Base-by-base conservation (phyloP, 2,113 vertebrate genomes). In the Psittacula cyanocephala region DNA sequence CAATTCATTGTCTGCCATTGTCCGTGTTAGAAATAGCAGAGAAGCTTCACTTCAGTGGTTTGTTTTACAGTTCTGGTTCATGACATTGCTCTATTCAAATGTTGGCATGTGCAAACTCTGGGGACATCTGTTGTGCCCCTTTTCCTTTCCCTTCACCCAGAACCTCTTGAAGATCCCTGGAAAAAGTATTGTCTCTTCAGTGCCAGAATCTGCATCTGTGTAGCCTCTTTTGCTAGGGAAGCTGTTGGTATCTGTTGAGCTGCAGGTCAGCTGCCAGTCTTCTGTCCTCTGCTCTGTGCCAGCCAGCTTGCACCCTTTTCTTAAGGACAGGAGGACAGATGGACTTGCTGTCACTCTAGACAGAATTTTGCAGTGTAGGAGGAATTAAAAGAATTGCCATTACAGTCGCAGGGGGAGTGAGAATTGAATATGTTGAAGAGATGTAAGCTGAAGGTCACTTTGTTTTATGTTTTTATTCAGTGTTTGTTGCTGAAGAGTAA, bases 261-360 rank as follows among this genome's bases (percentile, higher is more conserved):
- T 15, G 19, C 47, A 37, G 88, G 62, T 93, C 94, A 92, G 69
- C 89, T 94, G 91, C 65, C 49, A 68, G 39, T 47, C 65, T 91
- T 39, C 72, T 93, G 71, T 53, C 67, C 88, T 80, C 75, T 90
- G 62, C 62, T 89, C 53, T 74, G 46, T 92, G 94, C 91, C 96
- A 95, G 77, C 43, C 65, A 70, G 68, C 50, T 84, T 89, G 83
- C 37, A 50, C 77, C 52, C 57, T 70, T 78, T 86, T 33, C 86
- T 81, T 89, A 70, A 95, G 92, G 91, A 67, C 83, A 75, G 77
- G 41, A 55, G 82, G 72, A 71, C 92, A 95, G 91, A 91, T 91
- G 94, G 94, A 68, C 62, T 60, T 93, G 43, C 69, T 93, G 95
- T 92, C 92, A 91, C 74, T 95, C 89, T 84, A 50, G 55, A 67